phyloP scores from a whole-genome alignment of 2,113 vertebrate species.

The Calyptommatus sinebrachiatus region DNA sequence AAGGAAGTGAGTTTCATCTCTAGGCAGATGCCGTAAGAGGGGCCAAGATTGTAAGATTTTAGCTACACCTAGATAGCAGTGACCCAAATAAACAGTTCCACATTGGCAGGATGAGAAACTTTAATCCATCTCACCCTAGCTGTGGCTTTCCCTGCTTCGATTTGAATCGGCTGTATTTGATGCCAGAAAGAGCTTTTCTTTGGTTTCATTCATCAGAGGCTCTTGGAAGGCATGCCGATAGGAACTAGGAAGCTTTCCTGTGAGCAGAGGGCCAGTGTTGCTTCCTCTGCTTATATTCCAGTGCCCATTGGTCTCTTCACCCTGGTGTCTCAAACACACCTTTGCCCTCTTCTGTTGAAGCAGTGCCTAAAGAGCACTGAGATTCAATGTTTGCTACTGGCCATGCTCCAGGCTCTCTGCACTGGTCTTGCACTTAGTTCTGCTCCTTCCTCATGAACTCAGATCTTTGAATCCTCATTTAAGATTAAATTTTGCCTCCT shows the following conservation, averaged over 20 bases:
- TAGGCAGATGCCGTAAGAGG: too few relatives aligned
- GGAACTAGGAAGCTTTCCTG: background rate
- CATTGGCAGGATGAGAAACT: too few relatives aligned
- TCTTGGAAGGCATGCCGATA: too few relatives aligned
- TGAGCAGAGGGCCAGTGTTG: background rate
- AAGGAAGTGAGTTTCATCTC: too few relatives aligned
- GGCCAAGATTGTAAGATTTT: too few relatives aligned
- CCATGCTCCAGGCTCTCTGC: background rate
- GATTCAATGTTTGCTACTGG: background rate
- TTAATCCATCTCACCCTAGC: too few relatives aligned
- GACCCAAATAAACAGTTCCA: too few relatives aligned
- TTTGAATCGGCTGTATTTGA: too few relatives aligned
- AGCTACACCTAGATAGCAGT: too few relatives aligned
- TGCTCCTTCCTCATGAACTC: background rate
- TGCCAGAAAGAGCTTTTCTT: too few relatives aligned
- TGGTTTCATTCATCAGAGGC: too few relatives aligned
- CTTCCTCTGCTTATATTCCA: background rate
- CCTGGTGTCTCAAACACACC: background rate
- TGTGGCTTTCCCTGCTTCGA: too few relatives aligned
- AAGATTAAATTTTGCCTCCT: background rate
- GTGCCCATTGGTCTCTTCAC: background rate
- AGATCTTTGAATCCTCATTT: background rate
- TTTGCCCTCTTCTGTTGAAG: background rate
- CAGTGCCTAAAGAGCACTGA: background rate
- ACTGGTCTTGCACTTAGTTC: background rate